Evolutionary conservation across 2,888 invertebrate genomes (phyloP).

Genomic region (Spatulosminthurus flaviceps): DNA sequence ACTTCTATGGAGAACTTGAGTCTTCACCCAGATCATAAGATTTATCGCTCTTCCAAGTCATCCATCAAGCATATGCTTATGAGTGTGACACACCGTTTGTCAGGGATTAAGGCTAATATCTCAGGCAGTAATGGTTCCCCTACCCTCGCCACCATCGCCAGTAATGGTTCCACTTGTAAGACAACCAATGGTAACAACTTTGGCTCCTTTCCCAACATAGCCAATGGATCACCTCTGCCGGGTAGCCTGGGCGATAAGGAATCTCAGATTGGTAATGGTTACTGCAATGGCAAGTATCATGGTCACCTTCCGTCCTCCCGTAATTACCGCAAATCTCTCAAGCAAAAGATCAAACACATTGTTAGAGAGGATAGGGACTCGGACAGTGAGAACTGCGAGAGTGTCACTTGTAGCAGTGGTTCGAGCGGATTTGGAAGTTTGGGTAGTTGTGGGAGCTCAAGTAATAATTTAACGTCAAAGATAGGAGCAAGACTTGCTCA

Average conservation of each 20-base stretch:
- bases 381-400: constrained; percentile 62
- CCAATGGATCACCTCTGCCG: background rate
- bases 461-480: constrained; percentile 61
- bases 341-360: constrained; percentile 65
- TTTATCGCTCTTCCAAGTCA: constrained; percentile 73
- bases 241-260: constrained; percentile 10
- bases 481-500: constrained; percentile 78
- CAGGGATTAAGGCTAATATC: constrained; percentile 62
- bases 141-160: constrained; percentile 46
- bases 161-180: constrained; percentile 28
- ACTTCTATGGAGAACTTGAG: constrained; percentile 70
- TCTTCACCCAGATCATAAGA: constrained; percentile 82
- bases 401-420: constrained; percentile 60
- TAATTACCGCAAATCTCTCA: constrained; percentile 65
- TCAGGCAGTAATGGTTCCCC: constrained; percentile 32
- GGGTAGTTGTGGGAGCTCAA: constrained; percentile 59
- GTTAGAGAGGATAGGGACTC: constrained; percentile 64
- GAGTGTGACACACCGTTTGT: constrained; percentile 64
- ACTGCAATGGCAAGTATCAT: constrained; percentile 25
- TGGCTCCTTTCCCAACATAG: constrained; percentile 59
- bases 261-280: constrained; percentile 28
- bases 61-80: constrained; percentile 65
- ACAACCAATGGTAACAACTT: constrained; percentile 51
- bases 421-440: constrained; percentile 63
- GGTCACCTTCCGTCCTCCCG: constrained; percentile 33